Base-by-base conservation (phyloP, 2,888 invertebrate species). In the Dysmachus trigonus region DNA sequence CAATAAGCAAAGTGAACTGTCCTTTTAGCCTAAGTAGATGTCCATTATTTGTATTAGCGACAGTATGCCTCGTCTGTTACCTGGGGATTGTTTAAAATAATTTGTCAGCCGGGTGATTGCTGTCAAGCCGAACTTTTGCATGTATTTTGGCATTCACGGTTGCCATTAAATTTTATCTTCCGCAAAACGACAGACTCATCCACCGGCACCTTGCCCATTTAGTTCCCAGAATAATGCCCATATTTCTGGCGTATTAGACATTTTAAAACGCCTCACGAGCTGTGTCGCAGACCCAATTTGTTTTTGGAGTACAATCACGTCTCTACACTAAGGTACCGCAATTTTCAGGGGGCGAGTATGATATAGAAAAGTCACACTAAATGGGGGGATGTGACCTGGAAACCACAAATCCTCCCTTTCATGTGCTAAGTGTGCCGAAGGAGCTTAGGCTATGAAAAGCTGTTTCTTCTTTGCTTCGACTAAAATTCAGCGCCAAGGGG, bases 351-450 rank as follows among this genome's bases (percentile, higher is more conserved):
- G 79, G 51, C 47, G 47, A n/a, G 38, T 47, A 51, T 79, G 41
- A 79, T 79, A 79, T 79, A 35, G 47, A 38, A 79, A 79, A 79
- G 79, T 27, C 79, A 79, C 41, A 79, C 47, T 47, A 79, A 79
- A 79, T 79, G 79, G 79, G 79, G 47, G 30, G 79, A 79, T 79
- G 79, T 79, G 79, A 79, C 79, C 79, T 79, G 79, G 31, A 79
- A 79, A 79, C 79, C 79, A 79, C 79, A 79, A 79, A 79, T 79
- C 79, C 79, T 79, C 47, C 51, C 51, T 79, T 79, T 79, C 79
- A 79, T 79, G 79, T 79, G 79, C 79, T 79, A 47, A 79, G 79
- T 47, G 47, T 79, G 79, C 79, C 79, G 79, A 79, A 79, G 47
- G 47, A 79, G 79, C 79, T 79, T 79, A 79, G 47, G 47, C 79